Percentiles rank a stretch among this genome's conserved stretches.
Conservation (phyloP, 2,888 invertebrate species). For the Apamea monoglypha region DNA sequence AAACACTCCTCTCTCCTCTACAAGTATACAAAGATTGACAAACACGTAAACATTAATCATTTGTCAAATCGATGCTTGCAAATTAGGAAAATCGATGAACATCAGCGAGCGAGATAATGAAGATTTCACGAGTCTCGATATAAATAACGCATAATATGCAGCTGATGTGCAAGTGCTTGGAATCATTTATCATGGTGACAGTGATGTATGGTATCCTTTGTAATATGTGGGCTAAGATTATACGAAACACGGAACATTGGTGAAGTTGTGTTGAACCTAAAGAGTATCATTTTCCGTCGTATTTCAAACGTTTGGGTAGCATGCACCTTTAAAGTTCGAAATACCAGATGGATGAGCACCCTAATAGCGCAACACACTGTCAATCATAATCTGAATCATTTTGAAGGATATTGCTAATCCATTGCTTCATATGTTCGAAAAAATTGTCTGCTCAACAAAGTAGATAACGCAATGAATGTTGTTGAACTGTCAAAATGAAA, state of each 20-base stretch:
- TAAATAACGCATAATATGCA: not conserved
- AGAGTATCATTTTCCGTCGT: not conserved
- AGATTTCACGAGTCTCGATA: not conserved
- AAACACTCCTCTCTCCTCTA: not conserved
- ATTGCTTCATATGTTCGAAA: not conserved
- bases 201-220: constrained; percentile 56
- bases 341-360: not conserved
- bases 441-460: too few relatives aligned
- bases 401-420: not conserved
- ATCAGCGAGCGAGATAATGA: not conserved
- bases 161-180: constrained; percentile 35
- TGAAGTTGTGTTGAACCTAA: constrained; percentile 16
- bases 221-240: constrained; percentile 43
- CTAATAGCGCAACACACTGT: too few relatives aligned
- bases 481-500: too few relatives aligned
- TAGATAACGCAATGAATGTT: not conserved
- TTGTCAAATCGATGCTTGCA: constrained; percentile 8
- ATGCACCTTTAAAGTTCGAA: not conserved
- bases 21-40: not conserved
- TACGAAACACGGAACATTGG: constrained; percentile 31
- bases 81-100: not conserved
- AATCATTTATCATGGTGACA: constrained; percentile 60
- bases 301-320: not conserved
- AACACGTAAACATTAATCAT: not conserved
- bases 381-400: not conserved